Percentiles rank a stretch among this genome's conserved stretches.
phyloP scores from a whole-genome alignment of 1,140 invertebrate genomes.

The Eurosta solidaginis region DNA sequence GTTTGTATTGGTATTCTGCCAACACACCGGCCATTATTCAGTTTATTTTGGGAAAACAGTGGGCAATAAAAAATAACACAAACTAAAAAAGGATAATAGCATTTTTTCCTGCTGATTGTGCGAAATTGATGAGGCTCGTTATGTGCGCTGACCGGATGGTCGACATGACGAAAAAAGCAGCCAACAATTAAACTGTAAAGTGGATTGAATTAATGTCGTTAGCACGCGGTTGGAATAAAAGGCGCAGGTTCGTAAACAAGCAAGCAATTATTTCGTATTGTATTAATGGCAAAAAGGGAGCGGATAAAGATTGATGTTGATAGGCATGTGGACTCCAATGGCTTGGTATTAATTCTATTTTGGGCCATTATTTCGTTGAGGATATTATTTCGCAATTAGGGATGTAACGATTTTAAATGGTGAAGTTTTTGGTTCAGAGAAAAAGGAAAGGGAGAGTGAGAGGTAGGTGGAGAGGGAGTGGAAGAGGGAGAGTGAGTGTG shows the following conservation, averaged over 20 bases:
- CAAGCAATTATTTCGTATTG: too few relatives aligned
- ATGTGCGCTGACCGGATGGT: too few relatives aligned
- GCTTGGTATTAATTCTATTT: too few relatives aligned
- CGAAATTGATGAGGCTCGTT: not conserved
- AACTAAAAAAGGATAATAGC: too few relatives aligned
- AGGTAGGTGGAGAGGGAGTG: too few relatives aligned
- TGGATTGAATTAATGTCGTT: slow-evolving; percentile 18
- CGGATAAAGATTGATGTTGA: too few relatives aligned
- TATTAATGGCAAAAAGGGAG: too few relatives aligned
- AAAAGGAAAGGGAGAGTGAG: too few relatives aligned
- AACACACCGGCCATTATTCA: not conserved
- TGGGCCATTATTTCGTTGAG: not conserved
- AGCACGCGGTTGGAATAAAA: not conserved
- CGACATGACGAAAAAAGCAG: not conserved
- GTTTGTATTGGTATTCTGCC: not conserved
- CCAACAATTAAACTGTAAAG: slow-evolving; percentile 3
- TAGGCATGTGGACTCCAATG: too few relatives aligned
- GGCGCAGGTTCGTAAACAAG: too few relatives aligned
- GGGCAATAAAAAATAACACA: too few relatives aligned
- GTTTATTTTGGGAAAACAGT: not conserved
- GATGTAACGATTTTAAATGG: not conserved
- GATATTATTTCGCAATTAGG: not conserved
- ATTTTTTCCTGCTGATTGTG: not conserved
- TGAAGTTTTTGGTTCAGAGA: not conserved
- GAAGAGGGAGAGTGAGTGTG: too few relatives aligned